Evolutionary conservation across 2,797 vertebrate genomes (phyloP), one percentile per base, ranked within the genome.

Genomic region (Eremophila alpestris): DNA sequence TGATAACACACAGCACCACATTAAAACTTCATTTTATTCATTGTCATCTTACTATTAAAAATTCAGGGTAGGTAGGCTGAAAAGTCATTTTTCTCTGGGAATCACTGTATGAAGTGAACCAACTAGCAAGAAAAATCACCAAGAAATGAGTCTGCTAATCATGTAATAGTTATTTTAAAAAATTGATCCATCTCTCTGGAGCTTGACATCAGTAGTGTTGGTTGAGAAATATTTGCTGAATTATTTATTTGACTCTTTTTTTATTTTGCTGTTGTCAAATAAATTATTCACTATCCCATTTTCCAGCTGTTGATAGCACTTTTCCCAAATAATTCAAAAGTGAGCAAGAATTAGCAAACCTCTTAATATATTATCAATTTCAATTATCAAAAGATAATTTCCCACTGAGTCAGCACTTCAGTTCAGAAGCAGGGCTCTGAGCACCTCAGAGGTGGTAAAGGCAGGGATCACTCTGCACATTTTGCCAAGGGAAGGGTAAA

Each of bases 1-100:
- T 67, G 87, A 68, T 62, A 73, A 69, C n/a, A 36, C 24, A 38
- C 40, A 89, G 90, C 59, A 62, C 23, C 49, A 51, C 52, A 78
- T 96, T 81, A 92, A 92, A 90, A 45, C 77, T 83, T 89, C n/a
- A 94, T 88, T 91, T 62, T 64, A 89, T 76, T 90, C 94, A 87
- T 54, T 96, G 96, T 95, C 91, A 96, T 87, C 89, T 79, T 51
- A 77, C 45, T 76, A 84, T 94, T 94, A 96, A 95, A 96, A 90
- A 91, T 96, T 95, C 77, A 95, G 85, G 40, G 54, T 48, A 52
- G 76, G 80, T 60, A 70, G 56, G 49, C 60, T 82, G 92, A 79
- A 86, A 84, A 87, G 77, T 62, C 4, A 84, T 94, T 96, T 96
- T 95, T 96, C 93, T 87, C 74, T 60, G 68, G 67, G 70, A 90